These are phyloP conservation scores for Cataglyphis hispanica DNA, from an alignment of 1,140 invertebrate genomes.

Conservation along the genomic window DNA sequence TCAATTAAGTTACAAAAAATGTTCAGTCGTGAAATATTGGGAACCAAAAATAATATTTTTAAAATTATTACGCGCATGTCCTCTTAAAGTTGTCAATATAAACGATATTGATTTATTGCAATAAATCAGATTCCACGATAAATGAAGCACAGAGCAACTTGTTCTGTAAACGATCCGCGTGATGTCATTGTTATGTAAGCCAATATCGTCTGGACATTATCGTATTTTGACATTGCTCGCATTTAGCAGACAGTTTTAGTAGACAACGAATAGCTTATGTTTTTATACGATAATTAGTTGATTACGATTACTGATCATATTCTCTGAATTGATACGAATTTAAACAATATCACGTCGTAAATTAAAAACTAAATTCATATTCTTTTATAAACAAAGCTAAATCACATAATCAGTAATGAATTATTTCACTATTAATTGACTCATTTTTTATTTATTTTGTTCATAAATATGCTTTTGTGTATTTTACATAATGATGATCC, in stretches of 20 bases:
- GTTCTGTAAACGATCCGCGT: constrained; percentile 34
- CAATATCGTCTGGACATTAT: constrained; percentile 2
- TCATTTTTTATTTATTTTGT: too few relatives aligned
- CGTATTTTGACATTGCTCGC: constrained; percentile 38
- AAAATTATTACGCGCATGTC: neutral
- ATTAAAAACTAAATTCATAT: neutral
- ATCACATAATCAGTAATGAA: neutral
- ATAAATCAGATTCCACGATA: neutral
- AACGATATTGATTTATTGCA: constrained; percentile 5
- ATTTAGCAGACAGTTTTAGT: neutral
- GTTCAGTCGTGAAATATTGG: neutral
- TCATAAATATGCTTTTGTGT: neutral
- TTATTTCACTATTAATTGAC: neutral
- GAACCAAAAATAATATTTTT: neutral
- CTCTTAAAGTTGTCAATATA: neutral
- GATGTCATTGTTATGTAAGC: constrained; percentile 53
- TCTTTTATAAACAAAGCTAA: neutral
- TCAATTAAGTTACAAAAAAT: neutral
- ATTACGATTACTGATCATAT: neutral
- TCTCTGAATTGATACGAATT: constrained; percentile 6
- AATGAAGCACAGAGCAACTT: neutral
- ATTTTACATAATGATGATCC: neutral
- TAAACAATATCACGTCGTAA: neutral
- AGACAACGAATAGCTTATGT: neutral
- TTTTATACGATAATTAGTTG: neutral